A percentile compares a stretch with the other conserved stretches of the same genome.
These are phyloP conservation scores for Corythoichthys haematopterus DNA, from an alignment of 2,113 vertebrate species.

Conservation along the genomic window DNA sequence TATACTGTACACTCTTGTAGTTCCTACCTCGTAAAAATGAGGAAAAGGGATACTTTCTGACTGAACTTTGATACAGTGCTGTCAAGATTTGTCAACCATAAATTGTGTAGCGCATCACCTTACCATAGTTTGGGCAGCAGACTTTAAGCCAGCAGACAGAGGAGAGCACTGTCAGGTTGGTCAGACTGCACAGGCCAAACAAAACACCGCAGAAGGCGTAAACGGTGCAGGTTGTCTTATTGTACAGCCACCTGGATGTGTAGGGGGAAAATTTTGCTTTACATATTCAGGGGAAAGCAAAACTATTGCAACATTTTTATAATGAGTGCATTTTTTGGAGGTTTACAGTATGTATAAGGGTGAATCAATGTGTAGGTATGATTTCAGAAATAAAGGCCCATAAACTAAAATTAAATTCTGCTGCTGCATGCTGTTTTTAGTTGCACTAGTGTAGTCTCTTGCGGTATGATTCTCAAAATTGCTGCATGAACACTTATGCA, in stretches of 20 bases:
- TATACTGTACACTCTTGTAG: too few relatives aligned
- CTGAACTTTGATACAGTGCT: too few relatives aligned
- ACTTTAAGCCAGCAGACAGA: slow-evolving; percentile 83
- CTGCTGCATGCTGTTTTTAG: neutral
- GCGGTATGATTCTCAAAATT: too few relatives aligned
- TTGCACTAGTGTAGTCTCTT: neutral
- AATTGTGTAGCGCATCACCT: slow-evolving; percentile 17
- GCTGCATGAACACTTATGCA: too few relatives aligned
- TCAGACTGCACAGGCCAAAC: slow-evolving; percentile 81
- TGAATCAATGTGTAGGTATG: neutral
- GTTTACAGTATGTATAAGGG: neutral
- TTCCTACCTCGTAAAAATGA: too few relatives aligned
- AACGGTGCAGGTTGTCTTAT: slow-evolving; percentile 54
- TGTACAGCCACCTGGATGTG: slow-evolving; percentile 78
- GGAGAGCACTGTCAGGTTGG: slow-evolving; percentile 79
- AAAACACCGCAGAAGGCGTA: slow-evolving; percentile 83
- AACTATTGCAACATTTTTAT: neutral
- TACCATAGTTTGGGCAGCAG: slow-evolving; percentile 81
- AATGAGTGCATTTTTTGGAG: neutral
- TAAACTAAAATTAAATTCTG: neutral
- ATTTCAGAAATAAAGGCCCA: neutral
- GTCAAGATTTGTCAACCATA: neutral
- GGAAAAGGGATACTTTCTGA: too few relatives aligned
- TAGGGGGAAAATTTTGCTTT: neutral
- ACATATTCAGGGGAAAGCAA: neutral